Evolutionary conservation across 2,888 invertebrate species (phyloP).

Genomic region (Timema podura): DNA sequence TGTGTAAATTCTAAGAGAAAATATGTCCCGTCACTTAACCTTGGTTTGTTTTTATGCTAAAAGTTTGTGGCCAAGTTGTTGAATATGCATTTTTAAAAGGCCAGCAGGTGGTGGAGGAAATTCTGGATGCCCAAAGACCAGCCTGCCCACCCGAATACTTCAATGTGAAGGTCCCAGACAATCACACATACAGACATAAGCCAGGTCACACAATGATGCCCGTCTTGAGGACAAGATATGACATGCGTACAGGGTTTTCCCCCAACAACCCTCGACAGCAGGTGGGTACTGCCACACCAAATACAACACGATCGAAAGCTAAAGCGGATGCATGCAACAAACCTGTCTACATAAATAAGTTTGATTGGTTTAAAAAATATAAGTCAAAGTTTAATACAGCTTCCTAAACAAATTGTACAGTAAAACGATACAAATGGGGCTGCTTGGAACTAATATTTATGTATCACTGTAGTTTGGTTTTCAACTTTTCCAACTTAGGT

Average conservation of each 20-base stretch:
- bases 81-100: constrained; percentile 41
- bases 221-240: constrained; percentile 52
- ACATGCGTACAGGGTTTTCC: constrained; percentile 51
- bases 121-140: constrained; percentile 56
- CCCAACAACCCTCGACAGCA: constrained; percentile 59
- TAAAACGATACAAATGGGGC: too few relatives aligned
- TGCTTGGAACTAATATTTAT: too few relatives aligned
- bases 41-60: background rate
- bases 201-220: constrained; percentile 45
- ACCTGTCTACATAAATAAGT: too few relatives aligned
- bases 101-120: constrained; percentile 60
- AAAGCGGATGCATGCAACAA: too few relatives aligned
- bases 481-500: too few relatives aligned
- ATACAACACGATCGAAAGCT: too few relatives aligned
- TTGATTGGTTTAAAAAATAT: too few relatives aligned
- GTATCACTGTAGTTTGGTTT: too few relatives aligned
- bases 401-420: too few relatives aligned
- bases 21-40: background rate
- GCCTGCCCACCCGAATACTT: constrained; percentile 59
- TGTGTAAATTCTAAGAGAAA: background rate
- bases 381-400: too few relatives aligned
- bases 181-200: constrained; percentile 42
- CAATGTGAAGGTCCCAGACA: constrained; percentile 51
- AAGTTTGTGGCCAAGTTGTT: constrained; percentile 1
- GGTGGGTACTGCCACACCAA: constrained; percentile 39